Conservation (phyloP, 2,113 vertebrate genomes). For the Caretta caretta region DNA sequence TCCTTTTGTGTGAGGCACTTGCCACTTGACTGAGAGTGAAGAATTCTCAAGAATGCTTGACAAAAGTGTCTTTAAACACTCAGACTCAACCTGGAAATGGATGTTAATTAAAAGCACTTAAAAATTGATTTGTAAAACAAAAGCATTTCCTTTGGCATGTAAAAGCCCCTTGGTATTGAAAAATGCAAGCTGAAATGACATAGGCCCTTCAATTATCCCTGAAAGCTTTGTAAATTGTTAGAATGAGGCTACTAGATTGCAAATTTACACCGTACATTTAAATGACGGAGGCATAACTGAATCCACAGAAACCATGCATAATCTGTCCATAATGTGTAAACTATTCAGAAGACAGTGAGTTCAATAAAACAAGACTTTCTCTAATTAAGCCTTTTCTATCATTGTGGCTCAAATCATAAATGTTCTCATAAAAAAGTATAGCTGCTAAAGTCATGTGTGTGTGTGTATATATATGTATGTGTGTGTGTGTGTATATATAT, state of each 20-base stretch:
- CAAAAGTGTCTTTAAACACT: conserved; percentile 56
- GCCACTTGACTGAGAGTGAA: conserved; percentile 26
- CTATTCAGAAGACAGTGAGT: not conserved
- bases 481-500: too few species aligned
- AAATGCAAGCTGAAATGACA: conserved; percentile 21
- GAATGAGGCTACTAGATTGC: conserved; percentile 2
- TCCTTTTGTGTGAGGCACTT: conserved; percentile 23
- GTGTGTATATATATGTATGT: too few species aligned
- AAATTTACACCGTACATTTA: not conserved
- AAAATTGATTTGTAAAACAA: conserved; percentile 52
- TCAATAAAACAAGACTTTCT: not conserved
- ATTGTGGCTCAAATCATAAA: not conserved
- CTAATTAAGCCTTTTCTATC: not conserved
- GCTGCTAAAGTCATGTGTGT: not conserved
- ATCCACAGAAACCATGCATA: not conserved
- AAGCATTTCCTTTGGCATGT: conserved; percentile 40
- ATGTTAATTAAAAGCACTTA: conserved; percentile 66
- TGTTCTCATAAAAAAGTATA: not conserved
- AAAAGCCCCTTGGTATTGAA: conserved; percentile 26
- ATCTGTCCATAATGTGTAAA: not conserved
- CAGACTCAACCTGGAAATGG: conserved; percentile 45
- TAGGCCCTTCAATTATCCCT: conserved; percentile 35
- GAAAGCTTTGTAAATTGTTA: conserved; percentile 22
- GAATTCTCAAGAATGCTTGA: conserved; percentile 54
- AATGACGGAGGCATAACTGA: conserved; percentile 20